phyloP scores from a whole-genome alignment of 2,888 invertebrate species.

The Phytoseiulus persimilis region DNA sequence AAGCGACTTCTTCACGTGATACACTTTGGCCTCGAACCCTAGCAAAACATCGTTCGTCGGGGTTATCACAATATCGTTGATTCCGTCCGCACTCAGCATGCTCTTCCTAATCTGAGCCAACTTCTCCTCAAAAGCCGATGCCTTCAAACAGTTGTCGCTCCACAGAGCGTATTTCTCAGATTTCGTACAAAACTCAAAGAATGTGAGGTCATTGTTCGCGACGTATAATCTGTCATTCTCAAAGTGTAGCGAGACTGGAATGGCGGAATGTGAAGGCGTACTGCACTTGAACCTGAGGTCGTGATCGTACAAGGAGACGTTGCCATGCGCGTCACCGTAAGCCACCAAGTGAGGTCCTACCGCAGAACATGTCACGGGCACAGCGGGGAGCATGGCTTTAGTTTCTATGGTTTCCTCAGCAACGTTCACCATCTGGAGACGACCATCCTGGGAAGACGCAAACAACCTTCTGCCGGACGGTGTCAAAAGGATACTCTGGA shows the following conservation, averaged over 20 bases:
- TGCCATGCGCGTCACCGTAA: neutral
- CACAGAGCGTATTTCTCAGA: constrained; percentile 8
- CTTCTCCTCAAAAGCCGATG: constrained; percentile 12
- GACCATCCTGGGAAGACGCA: neutral
- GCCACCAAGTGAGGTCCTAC: constrained; percentile 13
- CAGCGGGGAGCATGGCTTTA: neutral
- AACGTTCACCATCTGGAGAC: constrained; percentile 9
- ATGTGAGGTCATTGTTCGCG: neutral
- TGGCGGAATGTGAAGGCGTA: neutral
- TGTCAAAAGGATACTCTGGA: neutral
- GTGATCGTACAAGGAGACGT: constrained; percentile 15
- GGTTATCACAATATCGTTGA: constrained; percentile 14
- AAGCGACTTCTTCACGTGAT: neutral
- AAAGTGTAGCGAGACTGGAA: neutral
- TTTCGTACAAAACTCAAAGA: constrained; percentile 24
- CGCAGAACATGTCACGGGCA: neutral
- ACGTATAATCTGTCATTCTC: constrained; percentile 25
- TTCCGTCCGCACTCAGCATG: constrained; percentile 23
- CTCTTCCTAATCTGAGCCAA: constrained; percentile 17
- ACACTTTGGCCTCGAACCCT: constrained; percentile 19
- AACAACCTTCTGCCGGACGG: neutral
- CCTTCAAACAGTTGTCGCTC: constrained; percentile 28
- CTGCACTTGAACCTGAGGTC: constrained; percentile 18
- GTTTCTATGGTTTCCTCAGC: constrained; percentile 33
- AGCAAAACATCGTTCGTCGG: constrained; percentile 19